Conservation (phyloP, 2,113 vertebrate species). For the Elaphurus davidianus region DNA sequence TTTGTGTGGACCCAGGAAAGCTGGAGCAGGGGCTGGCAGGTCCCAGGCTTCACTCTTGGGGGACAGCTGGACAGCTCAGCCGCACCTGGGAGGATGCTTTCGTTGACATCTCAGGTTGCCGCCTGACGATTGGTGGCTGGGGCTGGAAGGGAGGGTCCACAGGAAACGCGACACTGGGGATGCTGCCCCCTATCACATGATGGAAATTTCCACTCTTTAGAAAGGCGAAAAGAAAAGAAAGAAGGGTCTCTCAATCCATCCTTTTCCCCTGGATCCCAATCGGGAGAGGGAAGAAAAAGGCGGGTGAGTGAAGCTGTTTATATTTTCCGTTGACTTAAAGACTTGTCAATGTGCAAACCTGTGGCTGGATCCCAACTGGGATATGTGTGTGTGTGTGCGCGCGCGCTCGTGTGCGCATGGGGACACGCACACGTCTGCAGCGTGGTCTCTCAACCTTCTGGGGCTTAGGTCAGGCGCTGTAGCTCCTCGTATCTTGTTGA, state of each 20-base stretch:
- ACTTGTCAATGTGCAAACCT: neutral
- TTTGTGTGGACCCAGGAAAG: neutral
- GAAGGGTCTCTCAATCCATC: constrained; percentile 39
- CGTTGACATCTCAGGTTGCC: constrained; percentile 72
- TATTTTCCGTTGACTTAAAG: neutral
- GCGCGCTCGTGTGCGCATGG: neutral
- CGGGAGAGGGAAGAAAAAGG: neutral
- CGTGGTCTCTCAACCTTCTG: neutral
- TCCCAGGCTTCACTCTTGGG: neutral
- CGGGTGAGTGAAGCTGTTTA: constrained; percentile 29
- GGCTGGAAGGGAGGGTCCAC: constrained; percentile 67
- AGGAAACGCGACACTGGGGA: constrained; percentile 63
- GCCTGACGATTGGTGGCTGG: constrained; percentile 60
- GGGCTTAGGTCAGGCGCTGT: neutral
- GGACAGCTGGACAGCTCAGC: neutral
- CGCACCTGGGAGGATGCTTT: constrained; percentile 73
- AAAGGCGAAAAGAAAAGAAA: constrained; percentile 58
- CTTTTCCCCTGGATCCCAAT: neutral
- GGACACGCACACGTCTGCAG: neutral
- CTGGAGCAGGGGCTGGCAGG: neutral
- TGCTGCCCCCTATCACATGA: constrained; percentile 75
- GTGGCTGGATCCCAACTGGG: neutral
- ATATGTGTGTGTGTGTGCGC: neutral
- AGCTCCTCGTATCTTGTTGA: neutral
- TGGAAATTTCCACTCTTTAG: constrained; percentile 79